Evolutionary conservation across 2,797 vertebrate genomes (phyloP).

Genomic region (Hoplostethus mediterraneus): DNA sequence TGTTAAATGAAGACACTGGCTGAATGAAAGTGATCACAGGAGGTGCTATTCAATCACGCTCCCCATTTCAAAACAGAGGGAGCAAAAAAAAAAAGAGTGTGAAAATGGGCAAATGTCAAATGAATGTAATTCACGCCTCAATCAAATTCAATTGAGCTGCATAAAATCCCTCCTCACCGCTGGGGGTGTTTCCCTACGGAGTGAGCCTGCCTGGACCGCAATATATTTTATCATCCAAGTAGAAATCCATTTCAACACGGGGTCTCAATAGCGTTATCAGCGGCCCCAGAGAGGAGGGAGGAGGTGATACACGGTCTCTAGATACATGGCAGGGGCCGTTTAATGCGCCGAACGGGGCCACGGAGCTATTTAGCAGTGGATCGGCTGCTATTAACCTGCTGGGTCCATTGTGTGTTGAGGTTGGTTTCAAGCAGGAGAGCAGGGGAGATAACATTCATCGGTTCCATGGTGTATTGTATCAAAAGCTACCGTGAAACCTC

Average conservation of each 20-base stretch:
- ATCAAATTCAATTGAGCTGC: constrained; percentile 44
- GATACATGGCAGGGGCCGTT: constrained; percentile 21
- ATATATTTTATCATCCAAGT: constrained; percentile 48
- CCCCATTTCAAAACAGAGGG: not conserved
- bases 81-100: constrained; percentile 2
- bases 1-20: not conserved
- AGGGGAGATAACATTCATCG: constrained; percentile 12
- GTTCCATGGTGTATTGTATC: constrained; percentile 32
- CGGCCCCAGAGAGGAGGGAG: constrained; percentile 28
- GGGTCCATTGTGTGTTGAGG: constrained; percentile 32
- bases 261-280: constrained; percentile 54
- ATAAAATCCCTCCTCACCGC: constrained; percentile 20
- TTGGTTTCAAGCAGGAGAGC: constrained; percentile 11
- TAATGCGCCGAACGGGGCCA: constrained; percentile 18
- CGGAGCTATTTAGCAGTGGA: constrained; percentile 29
- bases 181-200: constrained; percentile 33
- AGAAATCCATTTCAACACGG: constrained; percentile 51
- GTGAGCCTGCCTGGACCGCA: constrained; percentile 20
- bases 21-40: not conserved
- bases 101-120: constrained; percentile 26
- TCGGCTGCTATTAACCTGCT: constrained; percentile 43
- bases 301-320: constrained; percentile 28
- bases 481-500: constrained; percentile 18
- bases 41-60: not conserved
- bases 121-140: constrained; percentile 34